Conservation (phyloP, 2,888 invertebrate genomes). For the Diplazon laetatorius region DNA sequence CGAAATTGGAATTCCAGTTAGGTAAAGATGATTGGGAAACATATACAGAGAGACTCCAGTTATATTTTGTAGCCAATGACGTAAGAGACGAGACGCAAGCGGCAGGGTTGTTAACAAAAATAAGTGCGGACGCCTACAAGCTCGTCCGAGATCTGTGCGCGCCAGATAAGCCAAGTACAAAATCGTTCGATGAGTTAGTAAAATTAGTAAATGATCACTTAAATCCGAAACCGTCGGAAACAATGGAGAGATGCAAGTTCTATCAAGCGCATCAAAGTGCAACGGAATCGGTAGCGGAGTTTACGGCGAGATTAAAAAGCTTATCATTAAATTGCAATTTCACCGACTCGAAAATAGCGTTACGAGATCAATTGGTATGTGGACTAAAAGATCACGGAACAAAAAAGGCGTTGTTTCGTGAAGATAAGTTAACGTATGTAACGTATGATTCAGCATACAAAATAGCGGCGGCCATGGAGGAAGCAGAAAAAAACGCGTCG, state of each 20-base stretch:
- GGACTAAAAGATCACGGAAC: conserved; percentile 24
- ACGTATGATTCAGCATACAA: conserved; percentile 40
- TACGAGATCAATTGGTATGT: conserved; percentile 64
- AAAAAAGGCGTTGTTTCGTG: conserved; percentile 28
- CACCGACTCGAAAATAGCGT: conserved; percentile 40
- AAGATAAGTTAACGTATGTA: conserved; percentile 22
- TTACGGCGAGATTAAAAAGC: conserved; percentile 51
- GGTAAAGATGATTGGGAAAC: conserved; percentile 37
- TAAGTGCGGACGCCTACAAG: conserved; percentile 8
- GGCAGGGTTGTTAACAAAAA: conserved; percentile 8
- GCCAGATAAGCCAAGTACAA: conserved; percentile 6
- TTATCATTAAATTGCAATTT: conserved; percentile 61
- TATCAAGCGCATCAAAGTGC: conserved; percentile 49
- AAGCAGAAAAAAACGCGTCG: conserved; percentile 38
- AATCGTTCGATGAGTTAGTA: conserved; percentile 48
- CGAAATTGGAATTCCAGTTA: conserved; percentile 32
- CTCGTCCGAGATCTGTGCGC: conserved; percentile 28
- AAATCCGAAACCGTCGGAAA: conserved; percentile 48
- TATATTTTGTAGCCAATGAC: conserved; percentile 54
- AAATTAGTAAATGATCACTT: conserved; percentile 53
- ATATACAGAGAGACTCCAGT: conserved; percentile 42
- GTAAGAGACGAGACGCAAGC: background rate
- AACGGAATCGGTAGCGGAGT: conserved; percentile 57
- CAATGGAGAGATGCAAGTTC: conserved; percentile 62
- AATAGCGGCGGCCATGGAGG: conserved; percentile 29